phyloP scores from a whole-genome alignment of 2,113 vertebrate species.

The Rhabdomys dilectus region DNA sequence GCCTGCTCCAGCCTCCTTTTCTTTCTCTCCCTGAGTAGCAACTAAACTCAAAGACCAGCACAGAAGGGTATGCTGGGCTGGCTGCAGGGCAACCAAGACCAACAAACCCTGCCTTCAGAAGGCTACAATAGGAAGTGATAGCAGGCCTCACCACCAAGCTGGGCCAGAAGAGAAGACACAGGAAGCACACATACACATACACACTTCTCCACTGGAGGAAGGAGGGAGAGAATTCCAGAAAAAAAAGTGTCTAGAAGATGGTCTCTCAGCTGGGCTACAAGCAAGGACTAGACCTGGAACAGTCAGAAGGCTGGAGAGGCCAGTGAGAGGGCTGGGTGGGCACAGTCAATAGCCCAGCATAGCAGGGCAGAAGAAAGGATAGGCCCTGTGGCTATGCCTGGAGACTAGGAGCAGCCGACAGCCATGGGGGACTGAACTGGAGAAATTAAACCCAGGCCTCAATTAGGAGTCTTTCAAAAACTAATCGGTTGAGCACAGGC shows the following conservation, averaged over 20 bases:
- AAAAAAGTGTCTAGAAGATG: neutral
- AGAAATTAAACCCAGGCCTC: neutral
- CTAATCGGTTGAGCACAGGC: neutral
- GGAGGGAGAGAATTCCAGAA: neutral
- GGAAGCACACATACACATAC: fast-evolving
- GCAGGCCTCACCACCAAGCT: neutral
- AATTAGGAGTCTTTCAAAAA: neutral
- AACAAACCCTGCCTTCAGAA: neutral
- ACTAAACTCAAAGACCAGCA: neutral
- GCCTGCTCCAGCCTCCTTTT: neutral
- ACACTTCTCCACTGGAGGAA: neutral
- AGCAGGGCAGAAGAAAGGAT: too few species aligned
- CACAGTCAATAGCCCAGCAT: neutral
- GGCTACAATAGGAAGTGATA: neutral
- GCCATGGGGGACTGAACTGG: neutral
- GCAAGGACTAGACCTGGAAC: neutral
- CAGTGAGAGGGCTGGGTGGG: neutral
- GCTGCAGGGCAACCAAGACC: neutral
- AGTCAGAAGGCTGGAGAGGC: neutral
- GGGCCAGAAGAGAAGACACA: neutral
- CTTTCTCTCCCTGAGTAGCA: neutral
- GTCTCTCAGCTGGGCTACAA: neutral
- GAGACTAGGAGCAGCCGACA: neutral
- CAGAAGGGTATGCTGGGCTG: neutral
- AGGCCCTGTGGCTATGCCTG: fast-evolving